Conservation (phyloP, 2,797 vertebrate genomes). For the Gymnothorax reevesii region DNA sequence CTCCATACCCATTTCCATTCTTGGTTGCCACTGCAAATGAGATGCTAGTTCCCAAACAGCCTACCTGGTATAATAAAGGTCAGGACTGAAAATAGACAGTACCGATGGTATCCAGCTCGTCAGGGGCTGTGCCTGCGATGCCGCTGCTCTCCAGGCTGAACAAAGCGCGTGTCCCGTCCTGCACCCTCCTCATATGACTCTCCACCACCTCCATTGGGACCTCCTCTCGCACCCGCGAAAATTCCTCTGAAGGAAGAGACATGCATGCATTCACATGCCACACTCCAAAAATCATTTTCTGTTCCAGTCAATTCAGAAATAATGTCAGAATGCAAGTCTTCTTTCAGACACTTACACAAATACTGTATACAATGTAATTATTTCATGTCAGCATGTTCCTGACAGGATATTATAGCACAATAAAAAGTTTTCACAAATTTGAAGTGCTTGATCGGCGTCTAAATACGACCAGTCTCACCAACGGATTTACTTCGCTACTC, state of each 20-base stretch:
- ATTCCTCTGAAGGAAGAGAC: constrained; percentile 81
- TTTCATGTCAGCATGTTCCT: too few relatives aligned
- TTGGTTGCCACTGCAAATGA: not conserved
- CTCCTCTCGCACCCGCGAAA: constrained; percentile 89
- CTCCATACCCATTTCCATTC: not conserved
- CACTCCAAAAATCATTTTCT: not conserved
- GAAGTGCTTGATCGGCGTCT: not conserved
- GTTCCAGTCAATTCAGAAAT: too few relatives aligned
- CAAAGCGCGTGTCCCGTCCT: constrained; percentile 70
- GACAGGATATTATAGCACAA: not conserved
- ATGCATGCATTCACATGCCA: constrained; percentile 9
- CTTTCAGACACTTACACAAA: too few relatives aligned
- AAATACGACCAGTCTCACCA: not conserved
- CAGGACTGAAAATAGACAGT: not conserved
- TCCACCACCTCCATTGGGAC: constrained; percentile 79
- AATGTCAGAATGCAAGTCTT: too few relatives aligned
- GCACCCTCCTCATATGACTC: constrained; percentile 78
- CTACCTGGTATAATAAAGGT: not conserved
- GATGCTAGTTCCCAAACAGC: not conserved
- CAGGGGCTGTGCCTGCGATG: constrained; percentile 73
- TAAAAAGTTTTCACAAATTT: not conserved
- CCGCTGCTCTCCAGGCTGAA: constrained; percentile 78
- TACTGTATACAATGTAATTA: too few relatives aligned
- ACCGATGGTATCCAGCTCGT: constrained; percentile 75
- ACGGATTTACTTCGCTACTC: not conserved